Base-by-base conservation (phyloP, 1,140 invertebrate species). In the Drosophila punjabiensis region DNA sequence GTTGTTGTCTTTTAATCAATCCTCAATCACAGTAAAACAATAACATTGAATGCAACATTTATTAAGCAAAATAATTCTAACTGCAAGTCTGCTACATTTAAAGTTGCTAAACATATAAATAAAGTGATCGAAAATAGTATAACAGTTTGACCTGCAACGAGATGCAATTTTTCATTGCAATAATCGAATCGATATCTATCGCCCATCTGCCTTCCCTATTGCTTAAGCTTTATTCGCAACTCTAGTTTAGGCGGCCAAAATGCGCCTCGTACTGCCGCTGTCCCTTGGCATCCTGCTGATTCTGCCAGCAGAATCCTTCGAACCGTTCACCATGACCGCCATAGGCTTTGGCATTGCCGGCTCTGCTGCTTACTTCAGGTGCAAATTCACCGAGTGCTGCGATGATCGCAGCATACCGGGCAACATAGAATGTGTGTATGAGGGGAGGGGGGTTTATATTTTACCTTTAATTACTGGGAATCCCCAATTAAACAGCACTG, bases 371-470 rank as follows among this genome's bases (percentile, higher is more conserved):
- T 82, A 63, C 35, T 52, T 92, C 0, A 91, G 81, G 39, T 95
- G 94, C 65, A 52, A 37, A 16, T 76, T 80, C 5, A 11, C 43
- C 10, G 94, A 95, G 83, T 95, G 94, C 70, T 95, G 94, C 76
- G 92, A 88, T 33, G 75, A 93, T 7, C 73, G 93, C 0, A 92
- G 90, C 59, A 93, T 95, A 61, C 91, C 85, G 7, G 76, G 79
- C 3, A 37, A 94, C 70, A 82, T 94, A 33, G 0, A 4, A 0
- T 45, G 81, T 81, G 50, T 55, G 77, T 67, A 11, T n/a, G 2
- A 39, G 20, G 24, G 6, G 6, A 1, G 39, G 20, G 24, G 6
- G 5, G 10, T 14, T 11, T 14, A 10, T 35, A 10, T 20, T 43
- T 24, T 9, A 13, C 37, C 0, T 4, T 20, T 4, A 11, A 24